These are phyloP conservation scores for Macrotus californicus DNA, from an alignment of 2,113 vertebrate species.

Conservation along the genomic window DNA sequence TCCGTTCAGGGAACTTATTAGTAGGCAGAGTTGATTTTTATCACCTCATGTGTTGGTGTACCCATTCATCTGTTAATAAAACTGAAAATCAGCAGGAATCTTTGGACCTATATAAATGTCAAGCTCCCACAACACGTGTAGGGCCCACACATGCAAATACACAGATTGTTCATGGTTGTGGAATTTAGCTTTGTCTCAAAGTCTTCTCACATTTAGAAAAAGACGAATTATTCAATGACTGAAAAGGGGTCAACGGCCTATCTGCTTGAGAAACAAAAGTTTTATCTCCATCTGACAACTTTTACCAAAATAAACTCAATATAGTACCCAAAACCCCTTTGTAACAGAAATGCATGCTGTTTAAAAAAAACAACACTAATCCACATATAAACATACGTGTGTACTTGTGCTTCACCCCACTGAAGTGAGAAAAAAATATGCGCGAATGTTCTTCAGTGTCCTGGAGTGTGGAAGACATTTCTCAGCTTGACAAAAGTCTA, in stretches of 20 bases:
- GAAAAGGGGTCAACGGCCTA: background rate
- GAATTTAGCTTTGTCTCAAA: constrained; percentile 28
- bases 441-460: background rate
- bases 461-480: background rate
- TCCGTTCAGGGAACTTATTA: background rate
- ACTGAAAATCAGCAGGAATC: constrained; percentile 23
- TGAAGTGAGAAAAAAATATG: background rate
- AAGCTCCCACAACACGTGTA: background rate
- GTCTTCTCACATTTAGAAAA: constrained; percentile 17
- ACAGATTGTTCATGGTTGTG: background rate
- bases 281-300: background rate
- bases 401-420: background rate
- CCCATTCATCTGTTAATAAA: constrained; percentile 48
- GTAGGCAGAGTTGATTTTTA: background rate
- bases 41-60: background rate
- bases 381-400: background rate
- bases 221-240: constrained; percentile 31
- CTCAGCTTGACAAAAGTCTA: background rate
- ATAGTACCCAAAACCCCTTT: background rate
- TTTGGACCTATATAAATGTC: background rate
- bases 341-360: constrained; percentile 1
- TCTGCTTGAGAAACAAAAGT: constrained; percentile 27
- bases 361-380: background rate
- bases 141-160: background rate
- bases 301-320: constrained; percentile 35